These are phyloP conservation scores for Neosalanx taihuensis DNA, from an alignment of 2,797 vertebrate genomes.

Conservation along the genomic window DNA sequence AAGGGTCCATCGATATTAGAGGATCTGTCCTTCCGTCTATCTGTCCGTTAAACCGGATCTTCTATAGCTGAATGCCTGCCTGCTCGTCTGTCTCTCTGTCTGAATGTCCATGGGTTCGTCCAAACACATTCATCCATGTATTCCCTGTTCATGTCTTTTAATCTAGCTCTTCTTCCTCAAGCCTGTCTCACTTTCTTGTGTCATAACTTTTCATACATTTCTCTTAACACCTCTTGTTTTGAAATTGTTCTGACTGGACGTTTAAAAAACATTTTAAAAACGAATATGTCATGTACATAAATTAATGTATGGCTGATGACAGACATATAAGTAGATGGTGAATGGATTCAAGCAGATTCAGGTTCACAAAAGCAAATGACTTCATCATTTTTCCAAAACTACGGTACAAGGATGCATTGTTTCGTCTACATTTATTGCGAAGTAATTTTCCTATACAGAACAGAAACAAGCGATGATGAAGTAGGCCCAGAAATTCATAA, in stretches of 20 bases:
- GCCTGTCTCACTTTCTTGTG: background rate
- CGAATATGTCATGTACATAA: no score
- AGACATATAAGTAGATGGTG: no score
- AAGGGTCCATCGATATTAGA: no score
- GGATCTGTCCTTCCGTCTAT: background rate
- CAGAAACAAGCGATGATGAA: constrained; percentile 6
- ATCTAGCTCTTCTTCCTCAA: background rate
- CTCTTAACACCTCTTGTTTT: background rate
- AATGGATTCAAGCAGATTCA: background rate
- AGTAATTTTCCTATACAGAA: constrained; percentile 40
- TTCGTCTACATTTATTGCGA: constrained; percentile 4
- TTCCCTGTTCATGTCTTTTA: background rate
- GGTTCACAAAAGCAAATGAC: background rate
- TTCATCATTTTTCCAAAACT: no score
- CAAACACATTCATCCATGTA: background rate
- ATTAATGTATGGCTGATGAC: no score
- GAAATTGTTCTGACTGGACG: no score
- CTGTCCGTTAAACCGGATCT: background rate
- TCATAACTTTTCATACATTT: background rate
- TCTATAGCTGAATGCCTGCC: background rate
- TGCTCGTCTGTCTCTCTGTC: constrained; percentile 3
- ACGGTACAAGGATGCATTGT: background rate
- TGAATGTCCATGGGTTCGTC: background rate
- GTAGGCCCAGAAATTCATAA: background rate
- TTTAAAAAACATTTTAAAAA: no score